Evolutionary conservation across 2,888 invertebrate species (phyloP).

Genomic region (Octodonta nipae): DNA sequence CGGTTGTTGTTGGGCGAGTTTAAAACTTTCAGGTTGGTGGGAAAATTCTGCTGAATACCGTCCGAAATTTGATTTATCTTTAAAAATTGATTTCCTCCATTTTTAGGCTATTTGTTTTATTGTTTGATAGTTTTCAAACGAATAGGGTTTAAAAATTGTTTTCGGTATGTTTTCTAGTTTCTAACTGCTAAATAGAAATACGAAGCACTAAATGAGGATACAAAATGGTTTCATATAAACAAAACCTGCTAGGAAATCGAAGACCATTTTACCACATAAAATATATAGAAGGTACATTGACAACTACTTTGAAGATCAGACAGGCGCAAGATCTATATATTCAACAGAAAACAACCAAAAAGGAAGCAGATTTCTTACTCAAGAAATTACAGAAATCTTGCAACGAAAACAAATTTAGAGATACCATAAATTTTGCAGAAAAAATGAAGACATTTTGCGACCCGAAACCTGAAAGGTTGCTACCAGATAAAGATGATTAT

Average conservation of each 20-base stretch:
- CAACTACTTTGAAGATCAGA: slow-evolving; percentile 25
- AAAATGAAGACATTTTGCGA: slow-evolving; percentile 35
- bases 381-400: slow-evolving; percentile 26
- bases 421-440: slow-evolving; percentile 27
- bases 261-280: slow-evolving; percentile 37
- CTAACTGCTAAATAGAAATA: too few relatives aligned
- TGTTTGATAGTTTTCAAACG: too few relatives aligned
- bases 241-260: slow-evolving; percentile 34
- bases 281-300: slow-evolving; percentile 27
- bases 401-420: slow-evolving; percentile 13
- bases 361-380: slow-evolving; percentile 33
- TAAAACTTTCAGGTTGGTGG: too few relatives aligned
- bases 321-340: slow-evolving; percentile 25
- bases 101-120: too few relatives aligned
- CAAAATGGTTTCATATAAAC: slow-evolving; percentile 28
- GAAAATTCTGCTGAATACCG: too few relatives aligned
- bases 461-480: slow-evolving; percentile 27
- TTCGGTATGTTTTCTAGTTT: too few relatives aligned
- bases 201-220: slow-evolving; percentile 27
- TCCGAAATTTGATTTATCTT: too few relatives aligned
- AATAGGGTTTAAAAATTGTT: too few relatives aligned
- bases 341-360: slow-evolving; percentile 26
- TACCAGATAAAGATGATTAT: slow-evolving; percentile 33
- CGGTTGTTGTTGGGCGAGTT: too few relatives aligned
- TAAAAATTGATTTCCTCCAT: too few relatives aligned